Conservation (phyloP, 2,797 vertebrate genomes). For the Acanthis flammea region DNA sequence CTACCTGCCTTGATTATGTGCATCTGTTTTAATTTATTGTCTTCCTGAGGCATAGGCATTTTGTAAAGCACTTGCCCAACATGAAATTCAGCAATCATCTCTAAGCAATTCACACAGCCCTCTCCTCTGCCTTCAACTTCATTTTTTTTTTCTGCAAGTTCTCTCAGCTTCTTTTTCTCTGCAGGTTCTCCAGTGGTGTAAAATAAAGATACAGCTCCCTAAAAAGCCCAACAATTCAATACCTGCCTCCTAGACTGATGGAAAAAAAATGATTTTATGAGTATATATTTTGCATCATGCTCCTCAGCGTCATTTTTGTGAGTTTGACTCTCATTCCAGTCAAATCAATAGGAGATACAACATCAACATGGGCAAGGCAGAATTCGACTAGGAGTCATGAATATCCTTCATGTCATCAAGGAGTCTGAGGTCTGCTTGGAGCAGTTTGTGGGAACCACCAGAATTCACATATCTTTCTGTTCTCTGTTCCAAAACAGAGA, state of each 20-base stretch:
- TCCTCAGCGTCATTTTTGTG: neutral
- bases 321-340: neutral
- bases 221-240: neutral
- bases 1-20: neutral
- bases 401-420: neutral
- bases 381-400: neutral
- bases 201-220: neutral
- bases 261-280: neutral
- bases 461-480: neutral
- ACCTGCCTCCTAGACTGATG: neutral
- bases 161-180: neutral
- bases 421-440: neutral
- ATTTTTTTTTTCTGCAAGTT: neutral
- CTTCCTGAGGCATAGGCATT: neutral
- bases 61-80: neutral
- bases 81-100: neutral
- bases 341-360: neutral
- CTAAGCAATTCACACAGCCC: neutral
- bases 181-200: neutral
- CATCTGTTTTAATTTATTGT: neutral
- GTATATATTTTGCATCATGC: neutral
- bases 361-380: neutral
- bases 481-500: neutral
- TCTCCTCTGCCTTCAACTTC: neutral
- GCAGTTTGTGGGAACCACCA: neutral